phyloP scores from a whole-genome alignment of 2,888 invertebrate species.

The Drosophila limbata region DNA sequence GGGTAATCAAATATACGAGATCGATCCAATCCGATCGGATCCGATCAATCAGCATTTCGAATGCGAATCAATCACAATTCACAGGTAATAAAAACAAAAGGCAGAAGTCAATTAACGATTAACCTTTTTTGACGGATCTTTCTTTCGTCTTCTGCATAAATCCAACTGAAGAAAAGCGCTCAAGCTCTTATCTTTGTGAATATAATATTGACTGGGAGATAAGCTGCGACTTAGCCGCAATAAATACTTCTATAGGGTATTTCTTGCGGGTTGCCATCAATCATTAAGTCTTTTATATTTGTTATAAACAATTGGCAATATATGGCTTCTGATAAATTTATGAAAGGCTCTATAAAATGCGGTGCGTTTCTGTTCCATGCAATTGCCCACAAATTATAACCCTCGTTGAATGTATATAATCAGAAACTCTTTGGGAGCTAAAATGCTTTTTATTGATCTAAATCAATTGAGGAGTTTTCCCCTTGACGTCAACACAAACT shows the following conservation, averaged over 20 bases:
- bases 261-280: conserved; percentile 53
- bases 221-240: conserved; percentile 39
- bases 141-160: conserved; percentile 18
- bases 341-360: conserved; percentile 52
- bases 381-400: conserved; percentile 39
- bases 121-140: neutral
- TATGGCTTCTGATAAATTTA: conserved; percentile 61
- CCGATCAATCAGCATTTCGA: conserved; percentile 50
- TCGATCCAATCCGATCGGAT: conserved; percentile 45
- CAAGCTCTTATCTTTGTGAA: conserved; percentile 28
- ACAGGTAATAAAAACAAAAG: conserved; percentile 38
- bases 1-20: conserved; percentile 64
- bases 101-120: conserved; percentile 58
- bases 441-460: conserved; percentile 38
- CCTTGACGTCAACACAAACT: conserved; percentile 47
- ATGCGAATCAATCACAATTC: conserved; percentile 74
- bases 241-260: conserved; percentile 25
- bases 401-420: conserved; percentile 21
- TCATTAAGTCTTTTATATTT: conserved; percentile 66
- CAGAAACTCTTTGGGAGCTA: conserved; percentile 26
- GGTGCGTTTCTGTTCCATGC: conserved; percentile 9
- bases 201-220: conserved; percentile 36
- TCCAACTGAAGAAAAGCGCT: conserved; percentile 9
- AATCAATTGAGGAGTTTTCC: conserved; percentile 30
- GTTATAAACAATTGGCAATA: conserved; percentile 71